Evolutionary conservation across 1,140 invertebrate species (phyloP).

Genomic region (Drosophila setifemur): DNA sequence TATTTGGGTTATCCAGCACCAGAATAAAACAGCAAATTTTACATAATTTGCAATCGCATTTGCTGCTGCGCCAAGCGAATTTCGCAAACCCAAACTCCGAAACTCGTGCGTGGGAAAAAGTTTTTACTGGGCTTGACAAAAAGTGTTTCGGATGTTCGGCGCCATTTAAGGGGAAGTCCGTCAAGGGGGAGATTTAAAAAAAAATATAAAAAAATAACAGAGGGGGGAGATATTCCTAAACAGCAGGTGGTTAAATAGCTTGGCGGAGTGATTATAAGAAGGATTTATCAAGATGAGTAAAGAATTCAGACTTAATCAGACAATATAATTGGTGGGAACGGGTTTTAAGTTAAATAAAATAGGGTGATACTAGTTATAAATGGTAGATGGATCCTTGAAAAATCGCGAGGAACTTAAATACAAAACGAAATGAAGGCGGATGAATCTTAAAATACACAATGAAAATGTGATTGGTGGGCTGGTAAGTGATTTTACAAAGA

Average conservation of each 20-base stretch:
- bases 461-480: no score
- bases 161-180: slow-evolving; percentile 39
- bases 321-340: no score
- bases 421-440: no score
- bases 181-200: not conserved
- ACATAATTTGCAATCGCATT: slow-evolving; percentile 62
- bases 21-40: slow-evolving; percentile 64
- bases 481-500: no score
- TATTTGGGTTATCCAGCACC: slow-evolving; percentile 46
- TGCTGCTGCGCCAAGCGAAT: slow-evolving; percentile 40
- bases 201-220: slow-evolving; percentile 1
- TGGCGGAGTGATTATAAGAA: slow-evolving; percentile 8
- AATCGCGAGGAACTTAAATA: no score
- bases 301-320: no score
- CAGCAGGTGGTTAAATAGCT: slow-evolving; percentile 23
- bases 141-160: slow-evolving; percentile 46
- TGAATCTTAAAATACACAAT: no score
- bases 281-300: not conserved
- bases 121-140: slow-evolving; percentile 36
- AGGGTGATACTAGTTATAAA: no score
- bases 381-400: no score
- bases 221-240: not conserved
- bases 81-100: slow-evolving; percentile 10
- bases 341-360: no score
- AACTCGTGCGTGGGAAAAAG: slow-evolving; percentile 67